A percentile compares a stretch with the other conserved stretches of the same genome.
Evolutionary conservation across 92 coral and sea anemone genomes (phyloP).

Genomic region (Epizoanthus scotinus): DNA sequence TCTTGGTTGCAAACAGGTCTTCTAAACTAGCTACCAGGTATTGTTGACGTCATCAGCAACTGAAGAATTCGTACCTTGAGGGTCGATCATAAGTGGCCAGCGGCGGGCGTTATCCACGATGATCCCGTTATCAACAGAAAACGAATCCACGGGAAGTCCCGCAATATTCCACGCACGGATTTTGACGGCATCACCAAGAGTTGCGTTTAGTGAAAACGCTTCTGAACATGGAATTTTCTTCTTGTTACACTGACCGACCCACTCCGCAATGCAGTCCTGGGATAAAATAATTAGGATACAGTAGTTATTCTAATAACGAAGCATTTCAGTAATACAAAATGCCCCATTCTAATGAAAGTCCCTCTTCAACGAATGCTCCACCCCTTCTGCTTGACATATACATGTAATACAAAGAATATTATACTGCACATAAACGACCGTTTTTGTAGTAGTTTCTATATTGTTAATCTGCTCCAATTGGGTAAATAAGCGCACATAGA

Average conservation of each 20-base stretch:
- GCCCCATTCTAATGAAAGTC: too few species aligned
- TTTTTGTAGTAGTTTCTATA: too few species aligned
- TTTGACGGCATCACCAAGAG: conserved; percentile 96
- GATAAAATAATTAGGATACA: background rate
- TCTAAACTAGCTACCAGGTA: background rate
- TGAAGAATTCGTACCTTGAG: conserved; percentile 72
- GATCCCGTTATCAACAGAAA: conserved; percentile 96
- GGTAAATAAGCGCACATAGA: too few species aligned
- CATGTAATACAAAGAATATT: too few species aligned
- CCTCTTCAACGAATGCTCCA: too few species aligned
- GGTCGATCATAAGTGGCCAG: conserved; percentile 99
- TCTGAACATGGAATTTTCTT: conserved; percentile 90
- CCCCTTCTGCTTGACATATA: too few species aligned
- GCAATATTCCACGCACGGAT: conserved; percentile 98
- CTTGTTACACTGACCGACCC: conserved; percentile 80
- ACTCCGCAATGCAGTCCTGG: conserved; percentile 81
- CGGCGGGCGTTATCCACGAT: conserved; percentile 95
- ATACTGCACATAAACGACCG: too few species aligned
- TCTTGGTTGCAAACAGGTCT: too few species aligned
- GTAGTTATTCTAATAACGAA: too few species aligned
- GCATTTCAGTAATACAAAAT: too few species aligned
- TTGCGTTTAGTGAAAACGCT: conserved; percentile 87
- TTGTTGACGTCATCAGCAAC: background rate
- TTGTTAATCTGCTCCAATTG: too few species aligned
- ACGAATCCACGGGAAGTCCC: conserved; percentile 94